phyloP scores from a whole-genome alignment of 2,888 invertebrate species.

The Lumbricus terrestris region DNA sequence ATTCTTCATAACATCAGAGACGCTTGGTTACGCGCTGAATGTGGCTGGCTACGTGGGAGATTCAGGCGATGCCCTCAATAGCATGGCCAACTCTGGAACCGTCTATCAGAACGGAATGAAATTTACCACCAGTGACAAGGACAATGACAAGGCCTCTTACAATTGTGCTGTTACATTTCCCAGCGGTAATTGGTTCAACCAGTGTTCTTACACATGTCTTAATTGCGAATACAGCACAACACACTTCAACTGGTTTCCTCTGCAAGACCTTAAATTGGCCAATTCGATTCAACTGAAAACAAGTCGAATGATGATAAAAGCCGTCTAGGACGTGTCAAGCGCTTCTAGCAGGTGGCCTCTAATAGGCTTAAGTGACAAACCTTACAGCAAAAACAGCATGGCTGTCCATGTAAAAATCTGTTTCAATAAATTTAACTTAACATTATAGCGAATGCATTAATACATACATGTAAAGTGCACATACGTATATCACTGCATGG shows the following conservation, averaged over 20 bases:
- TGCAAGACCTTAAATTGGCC: neutral
- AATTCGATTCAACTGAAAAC: neutral
- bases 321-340: too few relatives aligned
- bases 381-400: too few relatives aligned
- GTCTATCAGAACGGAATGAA: neutral
- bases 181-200: neutral
- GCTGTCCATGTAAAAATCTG: too few relatives aligned
- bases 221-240: neutral
- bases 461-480: too few relatives aligned
- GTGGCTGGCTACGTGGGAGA: conserved; percentile 8
- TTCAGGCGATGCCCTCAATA: neutral
- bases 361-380: too few relatives aligned
- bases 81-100: neutral
- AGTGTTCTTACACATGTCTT: neutral
- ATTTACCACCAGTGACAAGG: neutral
- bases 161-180: neutral
- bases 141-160: neutral
- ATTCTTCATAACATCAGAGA: neutral
- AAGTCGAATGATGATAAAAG: neutral
- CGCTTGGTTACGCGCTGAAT: neutral
- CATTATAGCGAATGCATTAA: too few relatives aligned
- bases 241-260: neutral
- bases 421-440: too few relatives aligned
- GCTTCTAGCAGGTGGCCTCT: too few relatives aligned
- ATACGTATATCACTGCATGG: too few relatives aligned